Evolutionary conservation across 2,113 vertebrate genomes (phyloP).

Genomic region (Podarcis cretensis): DNA sequence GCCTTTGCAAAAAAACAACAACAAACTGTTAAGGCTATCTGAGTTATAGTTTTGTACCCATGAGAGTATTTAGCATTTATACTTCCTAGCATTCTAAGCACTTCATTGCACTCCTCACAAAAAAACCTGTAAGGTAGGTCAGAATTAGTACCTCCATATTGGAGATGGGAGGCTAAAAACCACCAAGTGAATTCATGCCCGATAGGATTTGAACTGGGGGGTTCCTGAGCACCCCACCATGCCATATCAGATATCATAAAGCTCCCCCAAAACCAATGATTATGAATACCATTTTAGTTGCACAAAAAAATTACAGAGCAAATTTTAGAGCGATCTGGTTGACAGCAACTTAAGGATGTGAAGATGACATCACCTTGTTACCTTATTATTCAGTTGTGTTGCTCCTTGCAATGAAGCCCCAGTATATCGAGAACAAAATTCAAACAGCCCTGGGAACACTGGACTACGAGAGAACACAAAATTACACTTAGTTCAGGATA

Average conservation of each 20-base stretch:
- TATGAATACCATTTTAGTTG: background rate
- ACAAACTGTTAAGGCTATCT: background rate
- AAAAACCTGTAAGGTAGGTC: background rate
- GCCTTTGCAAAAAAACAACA: background rate
- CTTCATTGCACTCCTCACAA: background rate
- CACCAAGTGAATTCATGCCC: background rate
- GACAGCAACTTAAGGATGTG: background rate
- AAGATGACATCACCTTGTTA: slow-evolving; percentile 44
- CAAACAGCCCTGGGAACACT: slow-evolving; percentile 97
- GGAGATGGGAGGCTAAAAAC: background rate
- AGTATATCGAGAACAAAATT: slow-evolving; percentile 97
- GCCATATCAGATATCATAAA: background rate
- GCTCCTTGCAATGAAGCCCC: slow-evolving; percentile 97
- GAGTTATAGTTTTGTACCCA: background rate
- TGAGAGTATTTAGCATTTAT: background rate
- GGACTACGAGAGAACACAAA: slow-evolving; percentile 79
- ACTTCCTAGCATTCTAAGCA: background rate
- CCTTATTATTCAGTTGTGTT: slow-evolving; percentile 98
- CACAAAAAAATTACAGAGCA: background rate
- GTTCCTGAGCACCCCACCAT: background rate
- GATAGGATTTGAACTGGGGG: background rate
- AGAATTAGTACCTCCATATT: background rate
- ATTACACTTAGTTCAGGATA: background rate
- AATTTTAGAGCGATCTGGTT: background rate
- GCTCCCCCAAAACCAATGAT: background rate